A percentile compares a stretch with the other conserved stretches of the same genome.
Conservation (phyloP, 2,797 vertebrate species). For the Acipenser transmontanus region DNA sequence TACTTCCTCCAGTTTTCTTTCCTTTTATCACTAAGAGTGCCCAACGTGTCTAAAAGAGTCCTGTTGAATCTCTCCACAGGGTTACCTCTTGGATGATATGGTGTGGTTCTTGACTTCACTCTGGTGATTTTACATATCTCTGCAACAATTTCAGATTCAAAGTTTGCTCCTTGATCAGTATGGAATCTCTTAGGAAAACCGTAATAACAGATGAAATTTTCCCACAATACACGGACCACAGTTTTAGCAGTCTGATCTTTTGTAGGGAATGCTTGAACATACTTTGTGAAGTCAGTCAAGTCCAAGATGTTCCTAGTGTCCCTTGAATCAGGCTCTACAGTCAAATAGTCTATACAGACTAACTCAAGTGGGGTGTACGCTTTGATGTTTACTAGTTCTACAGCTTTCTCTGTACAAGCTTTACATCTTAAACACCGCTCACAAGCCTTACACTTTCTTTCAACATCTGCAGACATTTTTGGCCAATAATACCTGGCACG, state of each 20-base stretch:
- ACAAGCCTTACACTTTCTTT: too few species aligned
- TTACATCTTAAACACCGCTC: too few species aligned
- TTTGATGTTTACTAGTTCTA: too few species aligned
- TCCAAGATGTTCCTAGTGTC: slow-evolving; percentile 21
- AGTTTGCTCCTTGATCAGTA: slow-evolving; percentile 14
- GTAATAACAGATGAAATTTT: slow-evolving; percentile 16
- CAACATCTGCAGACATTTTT: too few species aligned
- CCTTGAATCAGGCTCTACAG: neutral
- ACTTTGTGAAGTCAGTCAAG: slow-evolving; percentile 21
- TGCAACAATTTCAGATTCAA: slow-evolving; percentile 11
- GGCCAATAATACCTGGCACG: too few species aligned
- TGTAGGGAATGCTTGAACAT: slow-evolving; percentile 13
- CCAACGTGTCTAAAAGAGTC: slow-evolving; percentile 2
- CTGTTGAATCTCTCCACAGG: slow-evolving; percentile 15
- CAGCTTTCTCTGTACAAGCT: too few species aligned
- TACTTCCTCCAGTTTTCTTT: slow-evolving; percentile 14
- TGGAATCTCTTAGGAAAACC: slow-evolving; percentile 12
- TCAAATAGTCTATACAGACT: too few species aligned
- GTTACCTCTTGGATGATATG: slow-evolving; percentile 6
- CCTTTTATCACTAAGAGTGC: slow-evolving; percentile 8
- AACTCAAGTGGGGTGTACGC: too few species aligned
- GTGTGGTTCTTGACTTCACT: slow-evolving; percentile 9
- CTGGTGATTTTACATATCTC: neutral
- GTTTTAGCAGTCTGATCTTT: slow-evolving; percentile 18
- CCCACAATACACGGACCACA: slow-evolving; percentile 17